Evolutionary conservation across 2,888 invertebrate species (phyloP), one percentile per base, ranked within the genome.

Genomic region (Oscheius sp.): DNA sequence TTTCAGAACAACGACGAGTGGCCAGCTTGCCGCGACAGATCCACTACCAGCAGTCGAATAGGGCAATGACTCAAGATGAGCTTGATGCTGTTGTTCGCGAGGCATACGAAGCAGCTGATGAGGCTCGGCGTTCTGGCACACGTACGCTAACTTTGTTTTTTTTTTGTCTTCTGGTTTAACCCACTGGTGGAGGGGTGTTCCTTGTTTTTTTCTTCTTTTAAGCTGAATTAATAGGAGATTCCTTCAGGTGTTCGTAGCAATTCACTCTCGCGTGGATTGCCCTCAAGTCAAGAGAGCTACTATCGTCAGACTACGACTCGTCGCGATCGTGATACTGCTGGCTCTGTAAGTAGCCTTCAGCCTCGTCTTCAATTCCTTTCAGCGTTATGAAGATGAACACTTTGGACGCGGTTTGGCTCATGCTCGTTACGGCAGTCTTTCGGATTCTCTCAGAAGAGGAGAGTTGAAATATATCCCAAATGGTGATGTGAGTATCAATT

Each of bases 401-500:
- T 74, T 72, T 69, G 73, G 73, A 69, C 71, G 75, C 50, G 82
- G 80, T 33, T 68, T 82, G 57, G 80, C 82, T 65, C 82, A 84
- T 69, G 82, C 82, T 68, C 82, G 84, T 65, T 84, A 84, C 75
- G 84, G 84, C 71, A 80, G 80, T 48, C 72, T 84, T 55, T 82
- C 82, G 53, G 84, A 85, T 75, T 82, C 81, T 61, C 78, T 85
- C 57, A 79, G 85, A 31, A 78, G 84, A 20, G 84, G 85, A 37
- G 82, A 84, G 66, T 76, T 82, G 70, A 84, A 82, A 67, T 84
- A 80, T 71, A 70, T 82, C n/a, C 85, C 85, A 45, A 85, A 85
- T 70, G 85, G 85, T 10, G 85, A 85, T n/a, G n/a, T n/a, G n/a
- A n/a, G n/a, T n/a, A n/a, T n/a, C n/a, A n/a, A n/a, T n/a, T n/a